These are phyloP conservation scores for Acipenser oxyrinchus DNA, from an alignment of 2,797 vertebrate species.

Conservation along the genomic window DNA sequence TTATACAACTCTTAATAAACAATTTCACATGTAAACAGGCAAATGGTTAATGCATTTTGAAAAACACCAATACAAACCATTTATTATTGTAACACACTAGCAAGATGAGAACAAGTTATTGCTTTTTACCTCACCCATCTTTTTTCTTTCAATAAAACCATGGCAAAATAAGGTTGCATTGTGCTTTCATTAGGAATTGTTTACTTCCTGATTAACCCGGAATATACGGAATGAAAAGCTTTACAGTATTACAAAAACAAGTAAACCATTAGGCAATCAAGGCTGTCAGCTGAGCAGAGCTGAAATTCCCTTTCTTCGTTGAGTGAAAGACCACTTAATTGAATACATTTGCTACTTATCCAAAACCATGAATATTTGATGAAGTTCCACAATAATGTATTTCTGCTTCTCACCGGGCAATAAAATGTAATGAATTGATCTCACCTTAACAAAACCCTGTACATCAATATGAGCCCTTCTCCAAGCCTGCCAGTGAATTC, in stretches of 20 bases:
- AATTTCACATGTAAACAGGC: too few species aligned
- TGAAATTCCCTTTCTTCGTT: slow-evolving; percentile 55
- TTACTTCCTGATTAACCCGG: slow-evolving; percentile 33
- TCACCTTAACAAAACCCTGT: slow-evolving; percentile 94
- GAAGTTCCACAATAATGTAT: slow-evolving; percentile 98
- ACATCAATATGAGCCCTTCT: slow-evolving; percentile 83
- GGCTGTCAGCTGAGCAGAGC: slow-evolving; percentile 96
- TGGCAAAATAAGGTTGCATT: slow-evolving; percentile 35
- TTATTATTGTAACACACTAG: slow-evolving; percentile 14
- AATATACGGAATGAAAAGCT: slow-evolving; percentile 36
- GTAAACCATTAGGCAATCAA: slow-evolving; percentile 81
- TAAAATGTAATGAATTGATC: slow-evolving; percentile 99
- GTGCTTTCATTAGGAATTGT: slow-evolving; percentile 30
- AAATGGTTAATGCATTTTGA: too few species aligned
- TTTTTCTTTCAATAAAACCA: slow-evolving; percentile 23
- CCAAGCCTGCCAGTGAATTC: slow-evolving; percentile 98
- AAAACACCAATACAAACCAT: too few species aligned
- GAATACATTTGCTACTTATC: slow-evolving; percentile 98
- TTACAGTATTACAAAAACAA: slow-evolving; percentile 55
- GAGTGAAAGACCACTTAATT: slow-evolving; percentile 92
- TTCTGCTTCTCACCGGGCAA: slow-evolving; percentile 96
- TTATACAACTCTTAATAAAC: too few species aligned
- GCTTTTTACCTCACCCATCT: slow-evolving; percentile 8
- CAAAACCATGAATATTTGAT: slow-evolving; percentile 99
- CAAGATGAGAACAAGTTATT: background rate